A percentile compares a stretch with the other conserved stretches of the same genome.
These are phyloP conservation scores for Nephrotoma guestfalica DNA, from an alignment of 2,888 invertebrate genomes.

Conservation along the genomic window DNA sequence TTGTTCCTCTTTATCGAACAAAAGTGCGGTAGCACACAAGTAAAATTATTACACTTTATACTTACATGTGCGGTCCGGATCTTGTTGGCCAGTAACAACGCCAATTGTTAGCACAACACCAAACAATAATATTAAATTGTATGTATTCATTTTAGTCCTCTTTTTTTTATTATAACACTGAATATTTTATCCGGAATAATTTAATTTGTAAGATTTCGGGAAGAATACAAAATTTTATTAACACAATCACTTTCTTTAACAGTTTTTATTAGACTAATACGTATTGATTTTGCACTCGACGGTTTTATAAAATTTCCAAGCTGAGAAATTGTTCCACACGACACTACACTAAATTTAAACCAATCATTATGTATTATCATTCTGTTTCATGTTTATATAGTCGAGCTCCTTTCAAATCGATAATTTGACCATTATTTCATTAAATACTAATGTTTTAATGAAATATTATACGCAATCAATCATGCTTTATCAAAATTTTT, in stretches of 20 bases:
- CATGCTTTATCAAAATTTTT: not conserved
- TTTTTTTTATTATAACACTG: not conserved
- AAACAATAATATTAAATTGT: not conserved
- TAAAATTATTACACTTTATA: not conserved
- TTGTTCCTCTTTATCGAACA: not conserved
- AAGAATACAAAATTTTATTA: not conserved
- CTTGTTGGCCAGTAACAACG: not conserved
- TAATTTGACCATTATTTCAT: not conserved
- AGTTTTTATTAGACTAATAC: not conserved
- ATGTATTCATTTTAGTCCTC: not conserved
- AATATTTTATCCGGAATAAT: not conserved
- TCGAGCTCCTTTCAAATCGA: not conserved
- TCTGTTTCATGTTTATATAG: not conserved
- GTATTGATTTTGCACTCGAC: constrained; percentile 3
- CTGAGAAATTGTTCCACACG: constrained; percentile 7
- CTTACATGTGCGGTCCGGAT: not conserved
- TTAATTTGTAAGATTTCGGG: not conserved
- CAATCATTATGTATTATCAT: not conserved
- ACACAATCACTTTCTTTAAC: not conserved
- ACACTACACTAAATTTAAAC: not conserved
- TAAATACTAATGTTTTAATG: not conserved
- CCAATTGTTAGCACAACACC: not conserved
- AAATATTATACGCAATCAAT: not conserved
- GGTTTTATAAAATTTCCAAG: constrained; percentile 2
- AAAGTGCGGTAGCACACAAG: not conserved